Conservation (phyloP, 2,113 vertebrate genomes). For the Microtus ochrogaster region DNA sequence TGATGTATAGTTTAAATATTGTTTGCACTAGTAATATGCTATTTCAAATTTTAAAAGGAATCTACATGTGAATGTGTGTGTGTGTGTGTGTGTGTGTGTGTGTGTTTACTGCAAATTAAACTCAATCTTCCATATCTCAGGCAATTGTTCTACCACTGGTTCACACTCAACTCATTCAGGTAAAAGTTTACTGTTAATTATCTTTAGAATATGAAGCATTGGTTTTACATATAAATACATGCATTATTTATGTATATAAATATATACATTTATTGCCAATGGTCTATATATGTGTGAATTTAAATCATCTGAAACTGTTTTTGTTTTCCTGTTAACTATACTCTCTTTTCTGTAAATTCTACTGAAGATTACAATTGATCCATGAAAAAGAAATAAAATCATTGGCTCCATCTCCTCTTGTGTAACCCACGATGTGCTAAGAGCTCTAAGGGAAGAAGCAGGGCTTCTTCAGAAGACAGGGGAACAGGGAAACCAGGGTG, state of each 20-base stretch:
- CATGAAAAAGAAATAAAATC: background rate
- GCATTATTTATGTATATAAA: background rate
- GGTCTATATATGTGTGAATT: background rate
- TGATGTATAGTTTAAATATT: background rate
- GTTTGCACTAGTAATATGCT: background rate
- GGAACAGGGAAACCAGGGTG: too few species aligned
- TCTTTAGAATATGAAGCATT: background rate
- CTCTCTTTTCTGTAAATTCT: background rate
- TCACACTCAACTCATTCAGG: background rate
- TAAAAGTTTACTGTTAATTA: background rate
- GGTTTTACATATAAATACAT: background rate
- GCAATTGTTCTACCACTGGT: background rate
- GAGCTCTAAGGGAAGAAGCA: rapidly evolving
- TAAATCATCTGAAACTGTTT: background rate
- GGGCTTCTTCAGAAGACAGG: background rate
- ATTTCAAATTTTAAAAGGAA: background rate
- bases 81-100: background rate
- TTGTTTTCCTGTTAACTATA: background rate
- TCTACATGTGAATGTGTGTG: background rate
- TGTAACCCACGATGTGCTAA: background rate
- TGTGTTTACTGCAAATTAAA: background rate
- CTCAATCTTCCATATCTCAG: background rate
- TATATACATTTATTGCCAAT: background rate
- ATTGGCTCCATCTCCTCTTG: background rate
- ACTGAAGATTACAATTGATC: background rate